phyloP scores from a whole-genome alignment of 2,113 vertebrate genomes.

The Rhegmatorhina hoffmannsi region DNA sequence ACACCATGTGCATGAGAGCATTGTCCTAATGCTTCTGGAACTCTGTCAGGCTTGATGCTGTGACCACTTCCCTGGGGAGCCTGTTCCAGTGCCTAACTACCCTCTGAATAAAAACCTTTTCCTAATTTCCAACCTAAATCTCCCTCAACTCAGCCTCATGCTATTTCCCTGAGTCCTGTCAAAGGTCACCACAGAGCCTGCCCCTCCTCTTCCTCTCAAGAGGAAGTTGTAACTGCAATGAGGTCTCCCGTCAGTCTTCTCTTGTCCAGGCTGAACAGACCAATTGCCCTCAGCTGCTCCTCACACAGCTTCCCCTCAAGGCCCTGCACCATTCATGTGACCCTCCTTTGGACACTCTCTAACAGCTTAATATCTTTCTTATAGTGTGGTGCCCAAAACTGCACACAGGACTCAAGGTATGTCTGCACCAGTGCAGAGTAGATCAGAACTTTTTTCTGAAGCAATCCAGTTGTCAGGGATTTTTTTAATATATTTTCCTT shows the following conservation, averaged over 20 bases:
- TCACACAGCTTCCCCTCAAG: rapidly evolving
- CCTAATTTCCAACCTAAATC: not conserved
- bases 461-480: not conserved
- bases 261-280: not conserved
- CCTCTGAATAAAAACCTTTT: not conserved
- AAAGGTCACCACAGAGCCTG: not conserved
- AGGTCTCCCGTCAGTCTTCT: not conserved
- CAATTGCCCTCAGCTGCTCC: not conserved
- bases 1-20: not conserved
- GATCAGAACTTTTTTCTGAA: not conserved
- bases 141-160: not conserved
- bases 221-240: not conserved
- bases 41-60: not conserved
- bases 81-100: rapidly evolving
- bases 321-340: not conserved
- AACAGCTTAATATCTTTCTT: not conserved
- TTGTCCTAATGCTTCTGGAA: not conserved
- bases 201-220: not conserved
- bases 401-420: not conserved
- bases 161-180: rapidly evolving
- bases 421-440: not conserved
- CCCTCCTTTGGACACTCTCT: not conserved
- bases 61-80: not conserved
- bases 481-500: not conserved
- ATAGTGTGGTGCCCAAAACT: not conserved